Percentiles rank a stretch among this genome's conserved stretches.
Evolutionary conservation across 2,797 vertebrate species (phyloP).

Genomic region (Dryobates pubescens): DNA sequence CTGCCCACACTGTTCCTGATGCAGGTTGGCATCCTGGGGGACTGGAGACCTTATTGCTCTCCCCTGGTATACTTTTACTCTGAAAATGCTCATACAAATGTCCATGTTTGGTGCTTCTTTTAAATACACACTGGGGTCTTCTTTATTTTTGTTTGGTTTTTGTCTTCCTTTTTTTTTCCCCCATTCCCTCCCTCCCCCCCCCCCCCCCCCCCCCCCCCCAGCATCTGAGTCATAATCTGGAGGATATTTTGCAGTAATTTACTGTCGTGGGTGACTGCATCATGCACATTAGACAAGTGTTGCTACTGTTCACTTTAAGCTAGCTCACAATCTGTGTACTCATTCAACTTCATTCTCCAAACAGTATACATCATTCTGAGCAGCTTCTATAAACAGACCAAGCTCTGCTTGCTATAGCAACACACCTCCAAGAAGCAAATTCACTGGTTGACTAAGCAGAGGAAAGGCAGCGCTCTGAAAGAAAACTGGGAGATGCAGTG

Average conservation of each 20-base stretch:
- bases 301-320: constrained; percentile 63
- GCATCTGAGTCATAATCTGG: constrained; percentile 19
- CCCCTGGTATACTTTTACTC: background rate
- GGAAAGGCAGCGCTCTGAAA: background rate
- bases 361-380: constrained; percentile 26
- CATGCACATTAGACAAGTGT: constrained; percentile 23
- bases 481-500: background rate
- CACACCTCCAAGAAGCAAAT: constrained; percentile 35
- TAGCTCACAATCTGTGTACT: constrained; percentile 32
- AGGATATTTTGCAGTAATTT: constrained; percentile 7
- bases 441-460: background rate
- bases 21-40: too few species aligned
- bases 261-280: constrained; percentile 18
- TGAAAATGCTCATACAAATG: background rate
- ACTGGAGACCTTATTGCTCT: too few species aligned
- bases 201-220: accelerated
- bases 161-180: too few species aligned
- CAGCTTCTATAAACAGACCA: constrained; percentile 50
- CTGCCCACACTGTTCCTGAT: too few species aligned
- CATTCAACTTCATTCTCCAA: constrained; percentile 47
- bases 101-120: background rate
- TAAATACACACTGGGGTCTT: too few species aligned
- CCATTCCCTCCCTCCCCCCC: background rate
- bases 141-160: background rate
- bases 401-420: constrained; percentile 46